Base-by-base conservation (phyloP, 2,113 vertebrate species). In the Antechinus flavipes region DNA sequence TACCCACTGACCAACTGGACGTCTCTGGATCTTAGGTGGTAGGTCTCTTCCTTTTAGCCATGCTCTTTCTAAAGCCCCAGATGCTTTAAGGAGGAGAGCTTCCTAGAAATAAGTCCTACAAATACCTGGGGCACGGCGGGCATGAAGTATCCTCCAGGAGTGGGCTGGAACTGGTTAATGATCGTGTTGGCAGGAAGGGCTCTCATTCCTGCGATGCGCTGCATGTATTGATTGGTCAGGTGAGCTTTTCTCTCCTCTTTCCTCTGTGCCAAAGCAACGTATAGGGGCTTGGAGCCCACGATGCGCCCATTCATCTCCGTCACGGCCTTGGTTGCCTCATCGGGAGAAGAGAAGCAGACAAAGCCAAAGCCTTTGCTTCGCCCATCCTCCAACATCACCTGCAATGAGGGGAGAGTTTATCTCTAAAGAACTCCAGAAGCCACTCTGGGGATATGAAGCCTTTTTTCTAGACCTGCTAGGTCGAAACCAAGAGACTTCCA, bases 281-380 rank as follows among this genome's bases (percentile, higher is more conserved):
- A 99, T 55, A 99, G 97, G 0, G 99, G 99, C 98, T 99, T 99
- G 91, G 99, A 99, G 98, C 99, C 99, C 96, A 99, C 99, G 8
- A 99, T 99, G 76, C 99, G 99, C 52, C 99, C 99, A 0, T 99
- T 99, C 99, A 99, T 99, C 98, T 99, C 99, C 0, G 99, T 99
- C 97, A 99, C 99, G 0, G 99, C 99, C 98, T 99, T 99, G 46
- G 99, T 99, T 89, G 99, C 99, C 97, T 99, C 99, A 98, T 99
- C 99, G 7, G 99, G 99, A 92, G 99, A 99, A 54, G 99, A 99
- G 98, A 99, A 99, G 98, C 99, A 99, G 97, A 99, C 99, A 89
- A 99, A 99, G 95, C 99, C 99, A 96, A 99, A 99, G 25, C 99
- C 99, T 98, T 99, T 99, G 98, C 99, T 99, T 97, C 99, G 99